Conservation (phyloP, 2,797 vertebrate genomes). For the Leucoraja ocellata region DNA sequence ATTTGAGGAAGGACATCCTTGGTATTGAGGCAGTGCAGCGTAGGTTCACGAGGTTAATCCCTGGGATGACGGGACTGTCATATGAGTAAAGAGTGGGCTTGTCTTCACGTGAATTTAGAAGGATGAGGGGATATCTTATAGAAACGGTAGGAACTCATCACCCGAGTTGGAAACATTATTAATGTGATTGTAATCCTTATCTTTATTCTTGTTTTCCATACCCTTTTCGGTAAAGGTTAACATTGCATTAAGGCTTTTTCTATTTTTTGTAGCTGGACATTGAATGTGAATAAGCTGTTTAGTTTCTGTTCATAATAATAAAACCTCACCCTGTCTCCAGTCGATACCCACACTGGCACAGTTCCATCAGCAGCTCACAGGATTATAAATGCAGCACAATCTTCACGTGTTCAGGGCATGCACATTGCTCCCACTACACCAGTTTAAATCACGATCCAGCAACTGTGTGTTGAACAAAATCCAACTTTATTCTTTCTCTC, state of each 20-base stretch:
- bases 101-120: no score
- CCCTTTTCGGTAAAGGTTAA: not conserved
- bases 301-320: not conserved
- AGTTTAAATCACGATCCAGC: not conserved
- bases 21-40: no score
- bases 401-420: not conserved
- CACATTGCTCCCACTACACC: not conserved
- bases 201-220: not conserved
- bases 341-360: not conserved
- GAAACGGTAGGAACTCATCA: not conserved
- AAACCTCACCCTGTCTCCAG: not conserved
- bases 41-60: no score
- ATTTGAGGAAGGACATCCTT: no score
- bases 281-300: not conserved
- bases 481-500: not conserved
- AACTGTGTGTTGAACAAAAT: not conserved
- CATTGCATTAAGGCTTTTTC: not conserved
- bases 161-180: not conserved
- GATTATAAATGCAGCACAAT: not conserved
- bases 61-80: no score
- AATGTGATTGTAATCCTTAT: not conserved
- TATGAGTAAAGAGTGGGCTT: no score
- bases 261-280: not conserved
- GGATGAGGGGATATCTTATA: no score
- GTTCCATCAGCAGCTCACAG: not conserved